Base-by-base conservation (phyloP, 2,113 vertebrate genomes). In the Sula dactylatra region DNA sequence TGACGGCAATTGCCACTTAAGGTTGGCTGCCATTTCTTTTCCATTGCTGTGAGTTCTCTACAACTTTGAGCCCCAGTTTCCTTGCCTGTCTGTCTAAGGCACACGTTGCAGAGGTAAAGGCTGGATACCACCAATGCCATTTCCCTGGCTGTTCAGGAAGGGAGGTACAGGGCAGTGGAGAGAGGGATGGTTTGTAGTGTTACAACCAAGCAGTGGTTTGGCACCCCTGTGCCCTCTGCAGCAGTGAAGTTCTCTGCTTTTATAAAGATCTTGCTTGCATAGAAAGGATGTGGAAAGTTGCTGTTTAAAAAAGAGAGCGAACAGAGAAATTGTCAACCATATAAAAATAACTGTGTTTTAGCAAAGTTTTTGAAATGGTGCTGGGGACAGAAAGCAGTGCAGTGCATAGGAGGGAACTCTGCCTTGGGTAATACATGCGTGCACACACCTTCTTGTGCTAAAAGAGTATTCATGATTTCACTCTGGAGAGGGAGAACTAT, bases 381-480 rank as follows among this genome's bases (percentile, higher is more conserved):
- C 65, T 86, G 42, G 31, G n/a, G 59, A 55, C 45, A 67, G 40
- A 73, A 88, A 47, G 32, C n/a, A 19, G 11, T 29, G 25, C 27
- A 58, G 59, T 26, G 34, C 42, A 62, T 4, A 42, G 61, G 26
- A 77, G 10, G 19, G 31, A 90, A 17, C 31, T 16, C 26, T 84
- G 36, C 26, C 38, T 83, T 26, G 13, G 21, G 8, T n/a, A 29
- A 24, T 31, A 40, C 0, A 0, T 42, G 52, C 4, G 0, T 14
- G 10, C 42, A 58, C 31, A 45, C 65, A 49, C 18, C 31, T 64
- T 62, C 50, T 42, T 44, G 10, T 31, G 29, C 44, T 79, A 4
- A 32, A 81, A 31, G 3, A 54, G 5, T 36, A 16, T n/a, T 61
- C 49, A 26, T 0, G 0, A 40, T 65, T 91, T 69, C 56, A 31